Evolutionary conservation across 2,888 invertebrate species (phyloP).

Genomic region (Crocallis elinguaria): DNA sequence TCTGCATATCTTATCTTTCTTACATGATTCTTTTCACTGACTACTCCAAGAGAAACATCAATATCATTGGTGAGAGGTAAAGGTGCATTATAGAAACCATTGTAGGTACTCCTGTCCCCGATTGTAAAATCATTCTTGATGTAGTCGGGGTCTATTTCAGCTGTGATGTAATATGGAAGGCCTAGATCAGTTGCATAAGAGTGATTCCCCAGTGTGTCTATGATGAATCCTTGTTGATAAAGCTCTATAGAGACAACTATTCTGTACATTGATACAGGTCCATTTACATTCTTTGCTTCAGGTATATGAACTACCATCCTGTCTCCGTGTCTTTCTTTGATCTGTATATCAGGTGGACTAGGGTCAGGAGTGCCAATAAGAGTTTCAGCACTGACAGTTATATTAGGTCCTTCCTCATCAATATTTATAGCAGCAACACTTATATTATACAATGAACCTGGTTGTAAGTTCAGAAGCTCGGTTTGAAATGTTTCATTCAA

Average conservation of each 20-base stretch:
- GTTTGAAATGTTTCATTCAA: slow-evolving; percentile 84
- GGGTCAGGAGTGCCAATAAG: slow-evolving; percentile 89
- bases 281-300: slow-evolving; percentile 89
- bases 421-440: slow-evolving; percentile 88
- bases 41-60: slow-evolving; percentile 88
- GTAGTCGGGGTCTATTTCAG: slow-evolving; percentile 89
- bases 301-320: slow-evolving; percentile 88
- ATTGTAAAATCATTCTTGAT: slow-evolving; percentile 88
- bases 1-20: slow-evolving; percentile 88
- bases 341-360: slow-evolving; percentile 87
- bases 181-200: slow-evolving; percentile 87
- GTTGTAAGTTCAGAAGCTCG: slow-evolving; percentile 87
- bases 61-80: slow-evolving; percentile 86
- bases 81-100: slow-evolving; percentile 91
- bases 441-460: slow-evolving; percentile 91
- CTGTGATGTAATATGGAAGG: slow-evolving; percentile 92
- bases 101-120: slow-evolving; percentile 90
- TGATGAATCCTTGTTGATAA: slow-evolving; percentile 86
- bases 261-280: slow-evolving; percentile 90
- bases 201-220: slow-evolving; percentile 86
- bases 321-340: slow-evolving; percentile 85
- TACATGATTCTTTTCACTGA: slow-evolving; percentile 87
- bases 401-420: slow-evolving; percentile 85
- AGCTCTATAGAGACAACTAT: slow-evolving; percentile 89
- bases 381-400: slow-evolving; percentile 86